Percentiles rank a stretch among this genome's conserved stretches.
phyloP scores from a whole-genome alignment of 2,113 vertebrate species.

The Lampris incognitus region DNA sequence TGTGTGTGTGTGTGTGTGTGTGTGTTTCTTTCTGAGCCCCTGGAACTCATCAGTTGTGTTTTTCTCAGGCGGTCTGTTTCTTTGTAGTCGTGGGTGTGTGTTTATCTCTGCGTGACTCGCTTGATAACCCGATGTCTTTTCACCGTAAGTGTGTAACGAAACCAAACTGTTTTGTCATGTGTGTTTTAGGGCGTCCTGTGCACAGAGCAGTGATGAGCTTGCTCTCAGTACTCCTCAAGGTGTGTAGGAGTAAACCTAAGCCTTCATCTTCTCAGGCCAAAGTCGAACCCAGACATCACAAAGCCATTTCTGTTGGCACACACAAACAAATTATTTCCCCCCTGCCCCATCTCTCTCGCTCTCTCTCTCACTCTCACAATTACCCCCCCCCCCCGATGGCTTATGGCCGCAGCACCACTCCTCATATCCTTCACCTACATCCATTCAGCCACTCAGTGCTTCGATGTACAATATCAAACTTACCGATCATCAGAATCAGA shows the following conservation, averaged over 20 bases:
- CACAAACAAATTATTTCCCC: not conserved
- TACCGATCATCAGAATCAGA: no score
- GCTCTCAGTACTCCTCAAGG: no score
- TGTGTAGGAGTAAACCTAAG: no score
- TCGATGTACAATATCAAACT: no score
- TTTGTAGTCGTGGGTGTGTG: not conserved
- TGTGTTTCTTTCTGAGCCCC: not conserved
- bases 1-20: not conserved
- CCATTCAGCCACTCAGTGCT: not conserved
- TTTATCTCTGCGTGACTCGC: conserved; percentile 6
- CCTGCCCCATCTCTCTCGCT: no score
- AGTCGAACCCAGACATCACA: conserved; percentile 19
- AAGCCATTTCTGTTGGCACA: not conserved
- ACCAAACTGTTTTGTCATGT: conserved; percentile 10
- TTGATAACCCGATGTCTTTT: conserved; percentile 20
- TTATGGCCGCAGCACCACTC: not conserved
- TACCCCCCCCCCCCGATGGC: not conserved
- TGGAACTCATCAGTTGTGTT: no score
- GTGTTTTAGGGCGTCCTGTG: not conserved
- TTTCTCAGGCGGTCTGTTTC: not conserved
- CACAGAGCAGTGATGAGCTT: no score
- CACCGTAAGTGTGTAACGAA: conserved; percentile 23
- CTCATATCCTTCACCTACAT: not conserved
- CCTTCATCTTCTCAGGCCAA: no score
- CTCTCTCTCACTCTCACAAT: no score